Conservation (phyloP, 2,888 invertebrate species). For the Mesodorylaimus sp. region DNA sequence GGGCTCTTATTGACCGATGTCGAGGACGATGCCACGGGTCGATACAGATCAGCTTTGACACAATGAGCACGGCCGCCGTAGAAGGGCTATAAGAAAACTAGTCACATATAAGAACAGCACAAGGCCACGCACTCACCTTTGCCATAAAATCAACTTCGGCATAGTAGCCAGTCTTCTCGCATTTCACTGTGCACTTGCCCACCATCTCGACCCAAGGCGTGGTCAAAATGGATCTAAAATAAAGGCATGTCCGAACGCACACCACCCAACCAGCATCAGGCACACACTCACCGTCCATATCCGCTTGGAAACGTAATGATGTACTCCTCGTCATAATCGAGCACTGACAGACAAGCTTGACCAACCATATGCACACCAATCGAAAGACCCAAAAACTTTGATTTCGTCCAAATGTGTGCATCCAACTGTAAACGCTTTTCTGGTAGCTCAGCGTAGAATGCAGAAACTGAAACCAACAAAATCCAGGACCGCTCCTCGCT, state of each 20-base stretch:
- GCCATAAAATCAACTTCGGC: conserved; percentile 86
- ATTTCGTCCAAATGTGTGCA: conserved; percentile 96
- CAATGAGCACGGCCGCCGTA: conserved; percentile 87
- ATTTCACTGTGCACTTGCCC: conserved; percentile 69
- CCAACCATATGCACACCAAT: conserved; percentile 84
- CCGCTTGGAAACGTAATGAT: conserved; percentile 91
- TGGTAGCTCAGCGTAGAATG: conserved; percentile 92
- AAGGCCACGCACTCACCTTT: conserved; percentile 40
- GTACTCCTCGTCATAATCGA: conserved; percentile 81
- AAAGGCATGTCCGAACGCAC: conserved; percentile 2
- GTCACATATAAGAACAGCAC: not conserved
- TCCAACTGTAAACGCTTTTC: conserved; percentile 73
- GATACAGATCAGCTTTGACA: conserved; percentile 57
- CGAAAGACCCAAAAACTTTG: conserved; percentile 90
- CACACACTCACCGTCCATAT: conserved; percentile 47
- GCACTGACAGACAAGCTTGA: conserved; percentile 67
- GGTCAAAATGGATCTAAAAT: conserved; percentile 67
- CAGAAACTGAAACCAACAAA: conserved; percentile 52
- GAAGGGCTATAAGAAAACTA: conserved; percentile 46
- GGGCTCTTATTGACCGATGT: too few relatives aligned
- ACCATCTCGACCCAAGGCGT: conserved; percentile 98
- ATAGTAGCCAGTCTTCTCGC: conserved; percentile 76
- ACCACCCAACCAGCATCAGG: not conserved
- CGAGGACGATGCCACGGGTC: conserved; percentile 53
- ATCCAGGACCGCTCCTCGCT: conserved; percentile 13